A percentile compares a stretch with the other conserved stretches of the same genome.
Evolutionary conservation across 2,888 invertebrate genomes (phyloP).

Genomic region (Barypeithes pellucidus): DNA sequence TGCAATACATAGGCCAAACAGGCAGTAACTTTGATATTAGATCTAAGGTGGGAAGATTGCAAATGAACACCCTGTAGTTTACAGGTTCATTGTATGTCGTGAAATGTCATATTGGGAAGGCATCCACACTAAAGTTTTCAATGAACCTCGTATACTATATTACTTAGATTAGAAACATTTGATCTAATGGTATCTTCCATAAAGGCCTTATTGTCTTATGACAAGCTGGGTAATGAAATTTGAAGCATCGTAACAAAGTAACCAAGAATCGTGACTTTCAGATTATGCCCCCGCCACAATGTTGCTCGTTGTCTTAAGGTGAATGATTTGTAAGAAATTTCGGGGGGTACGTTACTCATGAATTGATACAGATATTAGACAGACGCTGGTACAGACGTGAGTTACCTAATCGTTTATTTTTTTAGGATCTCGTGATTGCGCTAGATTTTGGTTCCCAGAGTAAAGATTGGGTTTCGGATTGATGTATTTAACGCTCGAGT

Average conservation of each 20-base stretch:
- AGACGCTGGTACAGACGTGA: conserved; percentile 16
- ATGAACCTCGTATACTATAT: conserved; percentile 13
- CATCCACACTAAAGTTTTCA: not conserved
- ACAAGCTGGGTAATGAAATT: conserved; percentile 52
- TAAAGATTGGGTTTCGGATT: not conserved
- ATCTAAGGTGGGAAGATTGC: too few relatives aligned
- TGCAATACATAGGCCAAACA: too few relatives aligned
- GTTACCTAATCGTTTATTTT: conserved; percentile 21
- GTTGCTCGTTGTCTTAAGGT: conserved; percentile 44
- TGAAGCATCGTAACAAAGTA: conserved; percentile 51
- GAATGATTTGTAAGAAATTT: conserved; percentile 26
- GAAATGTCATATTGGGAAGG: not conserved
- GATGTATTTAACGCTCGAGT: not conserved
- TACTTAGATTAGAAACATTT: conserved; percentile 38
- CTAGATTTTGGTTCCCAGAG: not conserved
- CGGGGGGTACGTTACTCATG: conserved; percentile 10
- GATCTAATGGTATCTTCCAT: conserved; percentile 48
- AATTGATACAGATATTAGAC: conserved; percentile 21
- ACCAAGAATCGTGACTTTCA: conserved; percentile 48
- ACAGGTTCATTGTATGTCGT: too few relatives aligned
- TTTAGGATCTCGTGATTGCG: not conserved
- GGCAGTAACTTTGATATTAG: too few relatives aligned
- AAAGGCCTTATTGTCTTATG: conserved; percentile 54
- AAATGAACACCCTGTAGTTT: too few relatives aligned
- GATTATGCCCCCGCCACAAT: conserved; percentile 41